Percentiles rank a stretch among this genome's conserved stretches.
Conservation (phyloP, 2,797 vertebrate species). For the Danio aesculapii region DNA sequence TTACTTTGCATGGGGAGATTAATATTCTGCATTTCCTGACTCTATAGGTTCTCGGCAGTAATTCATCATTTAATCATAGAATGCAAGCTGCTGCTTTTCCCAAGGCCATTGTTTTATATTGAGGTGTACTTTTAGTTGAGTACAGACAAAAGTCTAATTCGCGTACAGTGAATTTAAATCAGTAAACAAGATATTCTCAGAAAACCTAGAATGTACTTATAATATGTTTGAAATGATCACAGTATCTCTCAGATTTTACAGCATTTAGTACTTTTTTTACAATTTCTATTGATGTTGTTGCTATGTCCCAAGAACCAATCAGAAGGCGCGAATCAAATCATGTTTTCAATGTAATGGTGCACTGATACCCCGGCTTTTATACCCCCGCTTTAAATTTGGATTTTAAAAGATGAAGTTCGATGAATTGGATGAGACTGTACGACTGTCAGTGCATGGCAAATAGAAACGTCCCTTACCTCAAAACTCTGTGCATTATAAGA, state of each 20-base stretch:
- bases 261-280: no score
- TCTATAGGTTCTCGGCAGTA: constrained; percentile 59
- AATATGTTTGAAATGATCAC: constrained; percentile 59
- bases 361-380: no score
- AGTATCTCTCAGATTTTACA: constrained; percentile 65
- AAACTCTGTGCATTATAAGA: no score
- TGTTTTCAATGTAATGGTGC: no score
- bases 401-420: no score
- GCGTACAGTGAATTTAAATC: constrained; percentile 73
- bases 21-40: constrained; percentile 66
- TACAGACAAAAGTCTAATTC: constrained; percentile 64
- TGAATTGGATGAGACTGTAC: no score
- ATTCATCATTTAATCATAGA: constrained; percentile 71
- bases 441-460: no score
- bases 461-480: no score
- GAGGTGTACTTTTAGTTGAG: constrained; percentile 68
- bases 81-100: constrained; percentile 58
- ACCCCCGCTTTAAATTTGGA: no score
- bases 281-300: no score
- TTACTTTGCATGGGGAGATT: constrained; percentile 66
- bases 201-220: constrained; percentile 51
- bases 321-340: no score
- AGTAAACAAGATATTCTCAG: constrained; percentile 55
- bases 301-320: no score
- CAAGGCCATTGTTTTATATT: constrained; percentile 65